These are phyloP conservation scores for Hiodon alosoides DNA, from an alignment of 2,113 vertebrate genomes.

Conservation along the genomic window DNA sequence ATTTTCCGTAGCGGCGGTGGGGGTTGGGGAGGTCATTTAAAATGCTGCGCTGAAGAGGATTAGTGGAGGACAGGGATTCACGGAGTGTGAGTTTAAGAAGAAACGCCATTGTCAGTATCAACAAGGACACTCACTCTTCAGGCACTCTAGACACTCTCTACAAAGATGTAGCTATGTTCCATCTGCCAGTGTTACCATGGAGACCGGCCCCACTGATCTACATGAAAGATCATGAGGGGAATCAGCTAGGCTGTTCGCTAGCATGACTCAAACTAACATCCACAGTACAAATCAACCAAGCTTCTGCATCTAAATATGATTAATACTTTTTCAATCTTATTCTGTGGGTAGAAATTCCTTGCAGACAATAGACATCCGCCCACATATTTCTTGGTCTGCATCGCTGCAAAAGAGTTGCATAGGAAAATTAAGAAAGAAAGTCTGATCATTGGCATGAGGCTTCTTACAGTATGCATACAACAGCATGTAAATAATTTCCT, in stretches of 20 bases:
- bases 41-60: not conserved
- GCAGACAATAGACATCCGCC: slow-evolving; percentile 19
- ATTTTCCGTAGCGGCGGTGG: not conserved
- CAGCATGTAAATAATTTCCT: not conserved
- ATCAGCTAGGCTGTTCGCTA: slow-evolving; percentile 41
- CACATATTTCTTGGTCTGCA: not conserved
- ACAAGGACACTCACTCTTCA: slow-evolving; percentile 37
- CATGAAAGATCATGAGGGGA: slow-evolving; percentile 40
- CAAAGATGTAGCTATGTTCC: slow-evolving; percentile 41
- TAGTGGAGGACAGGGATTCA: not conserved
- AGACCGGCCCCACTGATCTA: slow-evolving; percentile 48
- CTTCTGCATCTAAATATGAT: slow-evolving; percentile 26
- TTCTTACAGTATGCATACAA: not conserved
- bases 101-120: slow-evolving; percentile 25
- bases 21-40: not conserved
- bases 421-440: not conserved
- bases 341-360: slow-evolving; percentile 6
- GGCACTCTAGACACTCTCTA: slow-evolving; percentile 37
- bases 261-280: slow-evolving; percentile 41
- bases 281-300: slow-evolving; percentile 30
- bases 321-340: slow-evolving; percentile 9
- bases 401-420: not conserved
- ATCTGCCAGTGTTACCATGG: slow-evolving; percentile 49
- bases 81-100: slow-evolving; percentile 20
- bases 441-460: too few relatives aligned